Evolutionary conservation across 2,113 vertebrate species (phyloP), one percentile per base, ranked within the genome.

Genomic region (Melanotaenia duboulayi): DNA sequence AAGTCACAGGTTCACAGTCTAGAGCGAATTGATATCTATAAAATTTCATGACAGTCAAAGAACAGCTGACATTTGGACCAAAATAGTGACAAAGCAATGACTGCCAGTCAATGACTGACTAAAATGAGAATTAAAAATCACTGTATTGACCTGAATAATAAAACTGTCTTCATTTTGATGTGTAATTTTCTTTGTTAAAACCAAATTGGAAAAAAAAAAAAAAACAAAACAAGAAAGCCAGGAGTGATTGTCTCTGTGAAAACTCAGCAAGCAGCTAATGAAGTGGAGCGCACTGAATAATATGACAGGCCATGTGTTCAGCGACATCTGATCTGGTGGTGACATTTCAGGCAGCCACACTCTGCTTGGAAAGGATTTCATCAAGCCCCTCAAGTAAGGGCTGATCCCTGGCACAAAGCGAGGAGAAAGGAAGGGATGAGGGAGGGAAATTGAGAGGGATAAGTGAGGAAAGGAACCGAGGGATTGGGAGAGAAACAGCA

Each of bases 341-440:
- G 80, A 84, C 84, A 89, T 86, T 83, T 90, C 70, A 70, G 44
- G 70, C 23, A 25, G 0, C 42, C 75, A 54, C 78, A 74, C 80
- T 82, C 74, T 57, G 71, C 73, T 32, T 66, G 70, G 77, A 86
- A 90, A 81, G 75, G 75, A 76, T 85, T 87, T 86, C 42, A 74
- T 82, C 70, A 85, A 86, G 71, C 70, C 54, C 48, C 55, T 56
- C 8, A 69, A 80, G 80, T 70, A 10, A 80, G 32, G 68, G 62
- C 78, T 82, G 78, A 81, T 78, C 78, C 42, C 1, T 0, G 2
- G 42, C 73, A 85, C 62, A 81, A 83, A 80, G 75, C 64, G n/a
- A 8, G 22, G 54, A 65, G 78, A 63, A 57, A 78, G 46, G 44
- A 54, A 37, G 58, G 56, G 55, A 56, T 28, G 68, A 72, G 76